Evolutionary conservation across 1,140 invertebrate genomes (phyloP).

Genomic region (Cotesia glomerata): DNA sequence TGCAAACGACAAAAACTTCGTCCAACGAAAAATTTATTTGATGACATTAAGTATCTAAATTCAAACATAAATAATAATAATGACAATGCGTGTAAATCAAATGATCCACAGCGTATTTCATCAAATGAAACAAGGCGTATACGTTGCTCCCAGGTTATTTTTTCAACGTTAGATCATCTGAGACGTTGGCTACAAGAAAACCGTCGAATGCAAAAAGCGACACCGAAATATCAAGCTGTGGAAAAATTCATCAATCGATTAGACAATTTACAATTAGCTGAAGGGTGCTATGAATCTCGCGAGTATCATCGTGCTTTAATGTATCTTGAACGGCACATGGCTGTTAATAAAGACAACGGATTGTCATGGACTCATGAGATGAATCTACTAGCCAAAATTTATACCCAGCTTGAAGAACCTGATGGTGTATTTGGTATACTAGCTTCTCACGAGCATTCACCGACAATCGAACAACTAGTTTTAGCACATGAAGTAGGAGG

Average conservation of each 20-base stretch:
- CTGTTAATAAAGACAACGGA: constrained; percentile 60
- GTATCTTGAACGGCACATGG: constrained; percentile 77
- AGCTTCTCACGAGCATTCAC: constrained; percentile 70
- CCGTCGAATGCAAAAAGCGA: constrained; percentile 48
- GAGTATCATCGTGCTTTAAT: constrained; percentile 77
- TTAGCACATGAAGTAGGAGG: constrained; percentile 77
- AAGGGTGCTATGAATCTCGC: constrained; percentile 74
- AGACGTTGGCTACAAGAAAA: constrained; percentile 75
- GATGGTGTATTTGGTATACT: constrained; percentile 78
- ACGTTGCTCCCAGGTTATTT: constrained; percentile 66
- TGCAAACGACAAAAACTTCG: constrained; percentile 47
- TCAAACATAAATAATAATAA: neutral
- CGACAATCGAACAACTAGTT: constrained; percentile 74
- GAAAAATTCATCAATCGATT: constrained; percentile 65
- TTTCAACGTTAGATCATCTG: constrained; percentile 74
- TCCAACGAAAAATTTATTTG: neutral
- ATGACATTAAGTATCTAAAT: neutral
- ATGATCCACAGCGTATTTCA: constrained; percentile 36
- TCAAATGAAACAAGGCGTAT: constrained; percentile 58
- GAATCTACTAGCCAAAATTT: constrained; percentile 68
- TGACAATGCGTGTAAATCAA: neutral
- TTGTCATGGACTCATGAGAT: constrained; percentile 68
- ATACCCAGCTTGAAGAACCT: constrained; percentile 76
- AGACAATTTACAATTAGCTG: constrained; percentile 71
- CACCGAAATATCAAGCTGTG: constrained; percentile 50